Base-by-base conservation (phyloP, 2,113 vertebrate species). In the Leptobrachium leishanense region DNA sequence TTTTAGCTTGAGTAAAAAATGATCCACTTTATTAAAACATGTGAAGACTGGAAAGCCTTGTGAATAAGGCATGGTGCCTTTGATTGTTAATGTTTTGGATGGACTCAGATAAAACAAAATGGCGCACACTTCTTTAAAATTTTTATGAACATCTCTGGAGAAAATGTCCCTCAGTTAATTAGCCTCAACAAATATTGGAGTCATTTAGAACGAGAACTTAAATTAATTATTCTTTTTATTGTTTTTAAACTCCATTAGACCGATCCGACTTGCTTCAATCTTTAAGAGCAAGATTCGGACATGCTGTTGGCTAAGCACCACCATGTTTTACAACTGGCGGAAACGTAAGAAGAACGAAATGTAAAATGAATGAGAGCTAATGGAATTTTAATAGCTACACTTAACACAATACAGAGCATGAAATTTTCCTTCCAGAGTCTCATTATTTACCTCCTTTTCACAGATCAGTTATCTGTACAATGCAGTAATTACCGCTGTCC, bases 341-440 rank as follows among this genome's bases (percentile, higher is more conserved):
- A 6, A 39, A 75, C 46, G 1, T 15, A 41, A 68, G 46, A 12
- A 15, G 44, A 50, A 6, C 39, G 50, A 67, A 68, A 76, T 54
- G 43, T 50, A 50, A 20, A 53, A 43, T 64, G 46, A 68, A 57
- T 12, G 40, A 8, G 4, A 20, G 65, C 10, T 68, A 76, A 76
- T 76, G 65, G 39, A 55, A 55, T 76, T 76, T 76, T 76, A 68
- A 76, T 43, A 43, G 74, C 63, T 67, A 54, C 46, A 55, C 40
- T 67, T 76, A 68, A 76, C 46, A 68, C 64, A 76, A 68, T 20
- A 8, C n/a, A 11, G 42, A 76, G 75, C 75, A 76, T 76, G 75
- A 76, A 68, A 68, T 59, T 76, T 50, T 42, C 31, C 13, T 31
- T 54, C 43, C 64, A 76, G 7, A 55, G 66, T 55, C 68, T 43